Percentiles rank a stretch among this genome's conserved stretches.
These are phyloP conservation scores for Ctenodactylus gundi DNA, from an alignment of 2,113 vertebrate genomes.

Conservation along the genomic window DNA sequence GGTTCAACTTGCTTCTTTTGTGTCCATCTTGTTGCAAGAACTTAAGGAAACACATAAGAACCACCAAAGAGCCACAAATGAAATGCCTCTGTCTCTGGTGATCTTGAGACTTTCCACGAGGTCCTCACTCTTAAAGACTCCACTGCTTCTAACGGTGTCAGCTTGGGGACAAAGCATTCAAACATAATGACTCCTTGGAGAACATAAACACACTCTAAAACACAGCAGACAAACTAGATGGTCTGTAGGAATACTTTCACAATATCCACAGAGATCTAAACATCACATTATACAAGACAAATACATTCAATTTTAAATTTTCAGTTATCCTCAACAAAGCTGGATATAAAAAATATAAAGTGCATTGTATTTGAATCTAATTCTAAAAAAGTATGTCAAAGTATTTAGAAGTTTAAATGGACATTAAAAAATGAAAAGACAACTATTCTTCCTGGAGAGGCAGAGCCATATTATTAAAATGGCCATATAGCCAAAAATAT, in stretches of 20 bases:
- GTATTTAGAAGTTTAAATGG: background rate
- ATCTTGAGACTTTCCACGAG: too few relatives aligned
- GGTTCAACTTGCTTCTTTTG: background rate
- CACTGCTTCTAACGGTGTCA: background rate
- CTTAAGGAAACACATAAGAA: background rate
- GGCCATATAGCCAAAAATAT: too few relatives aligned
- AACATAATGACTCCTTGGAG: background rate
- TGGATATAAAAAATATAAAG: background rate
- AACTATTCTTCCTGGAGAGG: too few relatives aligned
- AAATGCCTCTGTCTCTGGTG: background rate
- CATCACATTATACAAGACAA: background rate
- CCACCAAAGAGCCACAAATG: background rate
- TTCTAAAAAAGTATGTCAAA: background rate
- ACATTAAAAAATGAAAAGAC: too few relatives aligned
- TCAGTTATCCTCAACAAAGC: background rate
- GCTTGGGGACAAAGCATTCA: background rate
- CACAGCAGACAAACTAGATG: background rate
- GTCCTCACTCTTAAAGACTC: background rate
- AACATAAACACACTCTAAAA: background rate
- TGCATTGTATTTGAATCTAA: background rate
- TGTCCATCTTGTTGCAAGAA: background rate
- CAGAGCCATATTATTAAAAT: too few relatives aligned
- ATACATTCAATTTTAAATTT: background rate
- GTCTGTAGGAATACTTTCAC: background rate
- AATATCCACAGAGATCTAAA: background rate